A percentile compares a stretch with the other conserved stretches of the same genome.
Conservation (phyloP, 2,113 vertebrate species). For the Promerops cafer region DNA sequence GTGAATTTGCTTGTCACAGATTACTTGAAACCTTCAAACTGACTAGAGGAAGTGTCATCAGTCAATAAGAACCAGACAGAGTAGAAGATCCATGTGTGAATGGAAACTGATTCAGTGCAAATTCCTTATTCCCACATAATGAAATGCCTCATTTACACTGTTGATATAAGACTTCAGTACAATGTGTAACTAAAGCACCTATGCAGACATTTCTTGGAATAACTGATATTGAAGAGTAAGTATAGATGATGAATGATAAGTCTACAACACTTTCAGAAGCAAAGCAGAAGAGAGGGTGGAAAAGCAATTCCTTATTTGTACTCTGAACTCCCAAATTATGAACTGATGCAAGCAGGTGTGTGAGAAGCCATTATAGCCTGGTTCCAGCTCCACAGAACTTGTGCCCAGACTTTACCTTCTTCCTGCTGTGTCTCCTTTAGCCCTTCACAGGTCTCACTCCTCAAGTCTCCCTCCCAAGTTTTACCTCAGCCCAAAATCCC, state of each 20-base stretch:
- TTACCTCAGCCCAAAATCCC: not conserved
- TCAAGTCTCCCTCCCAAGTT: not conserved
- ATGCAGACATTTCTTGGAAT: not conserved
- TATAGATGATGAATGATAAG: not conserved
- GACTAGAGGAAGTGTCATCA: not conserved
- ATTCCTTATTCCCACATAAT: not conserved
- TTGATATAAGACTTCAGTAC: not conserved
- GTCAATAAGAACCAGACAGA: not conserved
- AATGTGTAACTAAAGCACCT: not conserved
- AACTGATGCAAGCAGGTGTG: not conserved
- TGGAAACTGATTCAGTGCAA: not conserved
- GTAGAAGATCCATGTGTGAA: not conserved
- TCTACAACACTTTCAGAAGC: not conserved
- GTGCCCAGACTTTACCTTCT: not conserved
- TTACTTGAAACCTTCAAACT: not conserved
- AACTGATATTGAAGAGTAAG: not conserved
- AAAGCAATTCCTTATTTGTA: not conserved
- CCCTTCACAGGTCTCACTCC: not conserved
- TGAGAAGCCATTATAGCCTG: not conserved
- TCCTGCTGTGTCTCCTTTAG: not conserved
- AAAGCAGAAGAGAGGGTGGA: not conserved
- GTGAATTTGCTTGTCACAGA: not conserved
- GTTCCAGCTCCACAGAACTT: not conserved
- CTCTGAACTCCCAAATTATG: not conserved
- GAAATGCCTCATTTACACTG: not conserved